Conservation (phyloP, 2,797 vertebrate species). For the Pangasius mekongensis region DNA sequence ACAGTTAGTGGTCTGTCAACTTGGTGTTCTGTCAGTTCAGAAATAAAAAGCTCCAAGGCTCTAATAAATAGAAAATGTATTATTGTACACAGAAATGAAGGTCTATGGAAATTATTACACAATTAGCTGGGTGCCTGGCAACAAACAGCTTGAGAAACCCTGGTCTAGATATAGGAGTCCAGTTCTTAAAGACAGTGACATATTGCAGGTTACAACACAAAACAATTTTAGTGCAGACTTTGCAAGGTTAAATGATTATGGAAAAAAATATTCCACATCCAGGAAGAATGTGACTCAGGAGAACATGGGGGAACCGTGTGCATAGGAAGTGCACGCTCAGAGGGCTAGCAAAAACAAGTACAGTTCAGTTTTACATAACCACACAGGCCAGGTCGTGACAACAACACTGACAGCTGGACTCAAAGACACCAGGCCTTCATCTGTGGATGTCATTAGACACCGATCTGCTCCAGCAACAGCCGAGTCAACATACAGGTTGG, state of each 20-base stretch:
- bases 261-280: background rate
- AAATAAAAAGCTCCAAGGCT: background rate
- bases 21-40: background rate
- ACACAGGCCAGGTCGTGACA: slow-evolving; percentile 24
- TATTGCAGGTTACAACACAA: background rate
- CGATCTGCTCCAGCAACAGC: background rate
- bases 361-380: slow-evolving; percentile 28
- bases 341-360: slow-evolving; percentile 7
- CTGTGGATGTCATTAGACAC: slow-evolving; percentile 12
- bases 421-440: slow-evolving; percentile 15
- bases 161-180: background rate
- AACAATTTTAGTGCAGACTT: background rate
- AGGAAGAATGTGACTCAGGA: background rate
- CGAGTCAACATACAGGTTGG: background rate
- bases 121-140: background rate
- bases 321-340: background rate
- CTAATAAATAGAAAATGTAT: background rate
- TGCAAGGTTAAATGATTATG: background rate
- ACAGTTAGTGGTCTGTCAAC: background rate
- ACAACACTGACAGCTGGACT: background rate
- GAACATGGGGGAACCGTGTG: background rate
- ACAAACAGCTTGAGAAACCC: background rate
- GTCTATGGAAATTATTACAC: background rate
- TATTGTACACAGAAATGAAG: background rate
- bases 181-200: background rate